Evolutionary conservation across 2,888 invertebrate species (phyloP).

Genomic region (Zaprionus obscuricornis): DNA sequence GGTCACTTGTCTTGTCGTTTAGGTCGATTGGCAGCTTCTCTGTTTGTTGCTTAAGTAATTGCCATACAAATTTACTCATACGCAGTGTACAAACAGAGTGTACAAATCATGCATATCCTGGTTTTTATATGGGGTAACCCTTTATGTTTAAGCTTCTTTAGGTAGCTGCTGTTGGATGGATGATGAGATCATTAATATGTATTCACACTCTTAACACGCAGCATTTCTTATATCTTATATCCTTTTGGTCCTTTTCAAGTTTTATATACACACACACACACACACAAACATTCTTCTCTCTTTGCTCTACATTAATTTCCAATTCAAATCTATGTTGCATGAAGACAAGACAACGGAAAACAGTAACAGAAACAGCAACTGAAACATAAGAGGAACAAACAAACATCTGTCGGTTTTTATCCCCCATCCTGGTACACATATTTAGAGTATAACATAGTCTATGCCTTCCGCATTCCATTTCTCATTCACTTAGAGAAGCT

Average conservation of each 20-base stretch:
- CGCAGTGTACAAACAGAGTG: not conserved
- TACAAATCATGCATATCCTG: too few species aligned
- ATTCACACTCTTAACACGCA: too few species aligned
- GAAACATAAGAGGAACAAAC: not conserved
- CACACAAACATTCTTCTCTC: constrained; percentile 4
- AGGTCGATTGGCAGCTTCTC: constrained; percentile 48
- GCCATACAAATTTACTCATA: constrained; percentile 69
- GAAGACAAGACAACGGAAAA: too few species aligned
- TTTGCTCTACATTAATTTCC: constrained; percentile 67
- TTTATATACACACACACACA: not conserved
- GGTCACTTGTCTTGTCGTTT: constrained; percentile 62
- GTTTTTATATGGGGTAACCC: too few species aligned
- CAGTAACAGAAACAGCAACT: constrained; percentile 6
- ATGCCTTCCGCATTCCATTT: not conserved
- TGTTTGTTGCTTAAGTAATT: constrained; percentile 72
- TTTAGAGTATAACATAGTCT: too few species aligned
- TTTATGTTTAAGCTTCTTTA: too few species aligned
- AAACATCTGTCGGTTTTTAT: constrained; percentile 30
- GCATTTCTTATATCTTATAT: too few species aligned
- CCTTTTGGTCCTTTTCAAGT: constrained; percentile 18
- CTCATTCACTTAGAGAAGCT: constrained; percentile 5
- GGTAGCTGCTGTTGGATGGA: too few species aligned
- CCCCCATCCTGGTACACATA: not conserved
- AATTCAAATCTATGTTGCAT: constrained; percentile 60
- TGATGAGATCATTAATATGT: too few species aligned